Evolutionary conservation across 2,113 vertebrate genomes (phyloP).

Genomic region (Pantherophis guttatus): DNA sequence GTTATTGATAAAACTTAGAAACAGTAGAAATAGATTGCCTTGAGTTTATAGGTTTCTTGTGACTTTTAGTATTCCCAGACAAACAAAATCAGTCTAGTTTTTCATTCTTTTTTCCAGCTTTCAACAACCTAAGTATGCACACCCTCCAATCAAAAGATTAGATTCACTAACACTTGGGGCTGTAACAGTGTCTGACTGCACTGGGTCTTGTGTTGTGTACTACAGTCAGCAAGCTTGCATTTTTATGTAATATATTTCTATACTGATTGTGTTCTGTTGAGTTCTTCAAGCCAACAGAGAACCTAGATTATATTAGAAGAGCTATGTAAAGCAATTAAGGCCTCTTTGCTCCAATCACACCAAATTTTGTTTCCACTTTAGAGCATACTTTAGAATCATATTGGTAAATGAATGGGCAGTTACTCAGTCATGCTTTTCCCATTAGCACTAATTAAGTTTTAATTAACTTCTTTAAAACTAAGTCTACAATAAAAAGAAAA

Average conservation of each 20-base stretch:
- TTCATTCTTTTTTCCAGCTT: conserved; percentile 32
- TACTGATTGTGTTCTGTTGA: conserved; percentile 33
- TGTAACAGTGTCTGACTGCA: neutral
- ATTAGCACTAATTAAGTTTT: conserved; percentile 31
- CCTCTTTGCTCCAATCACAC: conserved; percentile 11
- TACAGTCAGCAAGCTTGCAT: conserved; percentile 20
- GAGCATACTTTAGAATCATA: neutral
- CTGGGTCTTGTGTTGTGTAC: neutral
- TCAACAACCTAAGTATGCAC: conserved; percentile 46
- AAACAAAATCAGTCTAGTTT: conserved; percentile 35
- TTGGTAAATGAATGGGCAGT: conserved; percentile 29
- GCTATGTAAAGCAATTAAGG: neutral
- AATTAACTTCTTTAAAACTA: conserved; percentile 18
- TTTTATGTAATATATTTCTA: conserved; percentile 15
- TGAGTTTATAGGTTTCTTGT: neutral
- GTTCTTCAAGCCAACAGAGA: neutral
- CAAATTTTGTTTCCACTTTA: conserved; percentile 14
- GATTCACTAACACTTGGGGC: neutral
- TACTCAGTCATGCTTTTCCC: conserved; percentile 29
- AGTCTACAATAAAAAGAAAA: neutral
- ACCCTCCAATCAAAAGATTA: neutral
- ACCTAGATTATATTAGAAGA: neutral
- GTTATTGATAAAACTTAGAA: neutral
- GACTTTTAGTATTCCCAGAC: conserved; percentile 17
- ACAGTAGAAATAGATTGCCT: neutral